These are phyloP conservation scores for Lymantria dispar DNA, from an alignment of 2,888 invertebrate genomes.

Conservation along the genomic window DNA sequence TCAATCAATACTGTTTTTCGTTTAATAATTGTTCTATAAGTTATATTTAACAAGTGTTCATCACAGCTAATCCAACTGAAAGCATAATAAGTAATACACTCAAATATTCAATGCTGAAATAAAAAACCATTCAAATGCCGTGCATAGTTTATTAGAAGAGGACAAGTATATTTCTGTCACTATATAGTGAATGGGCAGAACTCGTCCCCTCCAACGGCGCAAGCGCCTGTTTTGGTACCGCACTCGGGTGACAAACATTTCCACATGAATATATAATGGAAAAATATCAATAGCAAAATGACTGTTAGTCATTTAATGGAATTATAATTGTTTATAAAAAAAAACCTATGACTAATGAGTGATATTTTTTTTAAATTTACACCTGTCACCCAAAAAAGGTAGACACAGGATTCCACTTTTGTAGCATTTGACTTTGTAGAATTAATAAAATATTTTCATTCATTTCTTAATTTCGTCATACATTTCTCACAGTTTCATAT, in stretches of 20 bases:
- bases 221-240: slow-evolving; percentile 65
- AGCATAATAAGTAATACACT: slow-evolving; percentile 23
- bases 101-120: slow-evolving; percentile 38
- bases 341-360: too few species aligned
- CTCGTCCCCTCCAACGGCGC: slow-evolving; percentile 67
- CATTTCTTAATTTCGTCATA: too few species aligned
- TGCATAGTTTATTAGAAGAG: slow-evolving; percentile 52
- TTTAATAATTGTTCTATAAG: neutral
- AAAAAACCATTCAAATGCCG: slow-evolving; percentile 39
- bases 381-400: too few species aligned
- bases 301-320: too few species aligned
- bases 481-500: too few species aligned
- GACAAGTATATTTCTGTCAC: slow-evolving; percentile 60
- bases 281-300: too few species aligned
- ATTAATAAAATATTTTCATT: too few species aligned
- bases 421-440: too few species aligned
- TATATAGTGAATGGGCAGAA: slow-evolving; percentile 58
- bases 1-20: neutral
- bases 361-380: too few species aligned
- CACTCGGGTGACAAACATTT: slow-evolving; percentile 69
- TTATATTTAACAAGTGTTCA: slow-evolving; percentile 18
- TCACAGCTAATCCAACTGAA: slow-evolving; percentile 26
- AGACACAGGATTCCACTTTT: too few species aligned
- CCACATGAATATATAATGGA: neutral
- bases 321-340: too few species aligned